A percentile compares a stretch with the other conserved stretches of the same genome.
These are phyloP conservation scores for Diploscapter pachys DNA, from an alignment of 1,140 invertebrate species.

Conservation along the genomic window DNA sequence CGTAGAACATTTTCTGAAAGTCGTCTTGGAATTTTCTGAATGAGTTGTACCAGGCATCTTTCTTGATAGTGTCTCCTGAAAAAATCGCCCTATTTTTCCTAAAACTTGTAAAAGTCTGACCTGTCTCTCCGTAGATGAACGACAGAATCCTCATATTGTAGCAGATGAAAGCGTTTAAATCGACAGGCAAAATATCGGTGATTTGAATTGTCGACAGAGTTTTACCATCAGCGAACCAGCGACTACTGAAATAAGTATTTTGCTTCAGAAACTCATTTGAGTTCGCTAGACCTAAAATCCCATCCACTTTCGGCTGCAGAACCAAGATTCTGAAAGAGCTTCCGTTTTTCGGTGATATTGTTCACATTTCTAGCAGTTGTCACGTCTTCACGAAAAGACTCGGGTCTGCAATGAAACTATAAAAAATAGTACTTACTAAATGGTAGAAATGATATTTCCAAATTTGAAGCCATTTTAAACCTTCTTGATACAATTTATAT, in stretches of 20 bases:
- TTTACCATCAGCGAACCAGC: conserved; percentile 56
- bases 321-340: conserved; percentile 44
- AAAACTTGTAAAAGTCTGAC: conserved; percentile 31
- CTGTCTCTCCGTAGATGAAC: conserved; percentile 54
- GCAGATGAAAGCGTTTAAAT: conserved; percentile 61
- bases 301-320: conserved; percentile 61
- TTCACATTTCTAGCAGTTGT: conserved; percentile 22
- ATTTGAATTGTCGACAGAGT: conserved; percentile 56
- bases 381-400: conserved; percentile 48
- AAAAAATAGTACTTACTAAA: background rate
- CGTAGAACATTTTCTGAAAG: conserved; percentile 75
- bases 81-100: conserved; percentile 32
- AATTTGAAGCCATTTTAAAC: too few relatives aligned
- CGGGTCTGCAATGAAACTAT: conserved; percentile 40
- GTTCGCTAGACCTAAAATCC: conserved; percentile 62
- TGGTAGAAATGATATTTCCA: too few relatives aligned
- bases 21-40: conserved; percentile 66
- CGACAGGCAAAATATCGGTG: conserved; percentile 60
- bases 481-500: conserved; percentile 32
- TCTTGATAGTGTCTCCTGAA: conserved; percentile 68
- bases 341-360: conserved; percentile 20
- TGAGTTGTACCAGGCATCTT: conserved; percentile 67
- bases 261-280: conserved; percentile 16
- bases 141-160: conserved; percentile 59
- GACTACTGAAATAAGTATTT: too few relatives aligned